These are phyloP conservation scores for Philereme vetulata DNA, from an alignment of 2,888 invertebrate species.

Conservation along the genomic window DNA sequence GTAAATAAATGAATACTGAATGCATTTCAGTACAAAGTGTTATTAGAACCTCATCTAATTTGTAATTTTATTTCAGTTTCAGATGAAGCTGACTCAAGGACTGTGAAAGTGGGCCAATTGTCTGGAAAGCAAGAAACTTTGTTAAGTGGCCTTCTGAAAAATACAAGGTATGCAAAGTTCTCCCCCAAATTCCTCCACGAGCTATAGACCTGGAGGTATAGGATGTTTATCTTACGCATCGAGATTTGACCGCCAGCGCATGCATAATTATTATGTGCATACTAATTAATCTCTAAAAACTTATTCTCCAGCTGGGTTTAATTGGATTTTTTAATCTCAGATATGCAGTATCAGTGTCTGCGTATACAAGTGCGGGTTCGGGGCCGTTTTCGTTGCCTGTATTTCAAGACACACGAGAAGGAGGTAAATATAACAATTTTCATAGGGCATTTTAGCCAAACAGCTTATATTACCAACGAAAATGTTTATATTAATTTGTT, in stretches of 20 bases:
- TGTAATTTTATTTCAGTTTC: slow-evolving; percentile 23
- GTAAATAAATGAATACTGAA: too few relatives aligned
- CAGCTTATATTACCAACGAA: too few relatives aligned
- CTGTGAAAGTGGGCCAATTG: slow-evolving; percentile 65
- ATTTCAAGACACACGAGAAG: slow-evolving; percentile 93
- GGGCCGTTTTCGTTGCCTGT: slow-evolving; percentile 91
- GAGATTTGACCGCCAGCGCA: too few relatives aligned
- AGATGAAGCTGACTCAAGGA: slow-evolving; percentile 68
- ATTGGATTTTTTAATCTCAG: slow-evolving; percentile 65
- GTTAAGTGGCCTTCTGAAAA: slow-evolving; percentile 82
- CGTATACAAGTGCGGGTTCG: slow-evolving; percentile 92
- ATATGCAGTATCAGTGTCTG: slow-evolving; percentile 92
- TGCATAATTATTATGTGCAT: too few relatives aligned
- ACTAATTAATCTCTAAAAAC: too few relatives aligned
- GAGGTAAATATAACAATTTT: slow-evolving; percentile 79
- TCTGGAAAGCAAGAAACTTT: slow-evolving; percentile 70
- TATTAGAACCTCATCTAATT: too few relatives aligned
- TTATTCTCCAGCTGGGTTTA: too few relatives aligned
- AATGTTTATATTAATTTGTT: too few relatives aligned
- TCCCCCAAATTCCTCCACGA: too few relatives aligned
- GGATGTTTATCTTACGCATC: too few relatives aligned
- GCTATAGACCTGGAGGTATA: too few relatives aligned
- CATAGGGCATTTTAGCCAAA: not conserved
- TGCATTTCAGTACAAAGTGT: too few relatives aligned
- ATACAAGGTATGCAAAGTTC: slow-evolving; percentile 61